Evolutionary conservation across 1,140 invertebrate species (phyloP), one percentile per base, ranked within the genome.

Genomic region (Bombus confusus): DNA sequence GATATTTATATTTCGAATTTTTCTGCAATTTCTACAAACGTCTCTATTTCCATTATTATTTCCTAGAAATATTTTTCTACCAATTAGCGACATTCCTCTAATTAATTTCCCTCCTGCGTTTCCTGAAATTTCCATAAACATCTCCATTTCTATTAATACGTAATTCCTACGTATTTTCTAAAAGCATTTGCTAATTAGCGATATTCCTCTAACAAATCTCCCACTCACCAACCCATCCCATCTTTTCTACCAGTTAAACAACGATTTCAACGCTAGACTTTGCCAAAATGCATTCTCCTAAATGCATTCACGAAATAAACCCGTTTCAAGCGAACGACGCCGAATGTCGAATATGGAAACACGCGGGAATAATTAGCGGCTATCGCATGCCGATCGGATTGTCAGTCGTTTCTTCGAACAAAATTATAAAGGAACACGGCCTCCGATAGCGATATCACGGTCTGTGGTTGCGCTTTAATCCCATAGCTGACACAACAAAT

Each of bases 401-500:
- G 22, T 25, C 43, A 13, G 37, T 75, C 41, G 77, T 28, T 28
- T 22, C 25, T 22, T n/a, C n/a, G 37, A 80, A 80, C 43, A 72
- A 80, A 69, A 69, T 47, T 80, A 69, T 47, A 66, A 34, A 10
- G 1, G 64, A n/a, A 15, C 13, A 69, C 15, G 15, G 13, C 18
- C 34, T 22, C 25, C 37, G 77, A 22, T 13, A 22, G 41, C 64
- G 78, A 52, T 43, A 52, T 34, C 41, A 4, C 28, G 25, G 15
- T 39, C 13, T 31, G 47, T 31, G 47, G 76, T 37, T 83, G 52
- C 41, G 73, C 82, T 88, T 83, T 83, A 83, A 79, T 86, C 57
- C 57, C 68, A 12, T 3, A 1, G n/a, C 82, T 66, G 25, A 13
- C 57, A n/a, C 18, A 59, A 68, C 79, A 83, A 73, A 74, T n/a